phyloP scores from a whole-genome alignment of 2,797 vertebrate genomes.

The Chlorospingus semifuscus region DNA sequence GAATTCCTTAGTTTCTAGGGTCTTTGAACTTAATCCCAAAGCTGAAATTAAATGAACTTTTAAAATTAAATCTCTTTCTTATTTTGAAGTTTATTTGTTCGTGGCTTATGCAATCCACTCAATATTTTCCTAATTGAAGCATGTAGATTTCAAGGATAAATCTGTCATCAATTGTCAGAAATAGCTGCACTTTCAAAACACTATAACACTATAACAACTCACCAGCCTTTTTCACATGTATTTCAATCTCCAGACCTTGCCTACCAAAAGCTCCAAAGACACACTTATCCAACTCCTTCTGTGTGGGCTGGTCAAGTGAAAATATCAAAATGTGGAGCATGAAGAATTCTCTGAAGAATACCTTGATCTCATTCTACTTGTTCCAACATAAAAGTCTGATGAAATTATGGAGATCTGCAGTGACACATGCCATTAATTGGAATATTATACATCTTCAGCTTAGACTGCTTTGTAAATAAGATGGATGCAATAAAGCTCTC shows the following conservation, averaged over 20 bases:
- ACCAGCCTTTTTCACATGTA: background rate
- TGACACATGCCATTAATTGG: fast-evolving
- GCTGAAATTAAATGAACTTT: background rate
- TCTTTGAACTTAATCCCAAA: background rate
- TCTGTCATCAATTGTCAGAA: background rate
- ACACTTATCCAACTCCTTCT: background rate
- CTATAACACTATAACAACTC: fast-evolving
- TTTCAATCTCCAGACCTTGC: background rate
- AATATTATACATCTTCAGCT: background rate
- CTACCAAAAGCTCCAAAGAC: background rate
- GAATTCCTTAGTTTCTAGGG: background rate
- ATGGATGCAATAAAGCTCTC: background rate
- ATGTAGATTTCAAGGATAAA: background rate
- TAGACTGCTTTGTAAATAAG: background rate
- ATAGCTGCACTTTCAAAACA: background rate
- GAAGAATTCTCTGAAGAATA: background rate
- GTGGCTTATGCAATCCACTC: background rate
- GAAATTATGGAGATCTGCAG: background rate
- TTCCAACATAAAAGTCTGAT: background rate
- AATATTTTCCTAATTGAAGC: background rate
- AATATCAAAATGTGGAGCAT: background rate
- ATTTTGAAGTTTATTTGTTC: background rate
- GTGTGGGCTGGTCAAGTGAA: background rate
- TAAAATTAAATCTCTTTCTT: background rate
- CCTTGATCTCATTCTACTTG: background rate